Evolutionary conservation across 1,140 invertebrate species (phyloP), one percentile per base, ranked within the genome.

Genomic region (Ips typographus): DNA sequence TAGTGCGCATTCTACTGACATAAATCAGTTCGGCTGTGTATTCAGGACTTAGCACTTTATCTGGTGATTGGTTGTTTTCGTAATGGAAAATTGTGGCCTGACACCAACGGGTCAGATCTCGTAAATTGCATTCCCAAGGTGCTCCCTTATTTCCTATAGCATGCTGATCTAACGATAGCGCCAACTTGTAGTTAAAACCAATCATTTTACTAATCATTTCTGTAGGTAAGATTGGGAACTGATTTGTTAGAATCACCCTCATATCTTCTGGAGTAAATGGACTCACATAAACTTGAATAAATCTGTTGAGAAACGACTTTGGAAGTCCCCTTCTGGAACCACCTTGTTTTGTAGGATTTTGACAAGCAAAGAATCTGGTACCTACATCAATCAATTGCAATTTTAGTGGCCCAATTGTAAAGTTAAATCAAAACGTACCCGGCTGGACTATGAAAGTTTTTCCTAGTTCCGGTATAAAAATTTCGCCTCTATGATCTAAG

Each of bases 281-380:
- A 70, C 95, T 90, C 7, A 98, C 84, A 76, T 92, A 98, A 1
- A 99, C 95, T 86, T 98, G 95, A 37, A 94, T 98, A 77, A 99
- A 99, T 76, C 98, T 87, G 83, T 99, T 99, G 0, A 99, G 82
- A 78, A 99, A 99, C 1, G 97, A 99, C 76, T 94, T 89, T 0
- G 98, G 98, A 53, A 99, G 83, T 5, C 97, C 97, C 81, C 97
- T 90, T 72, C 98, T 85, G 1, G 93, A 95, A 1, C 97, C 96
- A 42, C 98, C 98, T 84, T 99, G 94, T 77, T 88, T 89, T n/a
- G 95, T 82, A 1, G 98, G 98, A 86, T 99, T 99, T 83, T 99
- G 98, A 80, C 96, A 99, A 6, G 92, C 98, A 82, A 99, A 99
- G 44, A 99, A 87, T 74, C 91, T 88, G 0, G 95, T 98, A 59